phyloP scores from a whole-genome alignment of 2,797 vertebrate species.

The Ataeniobius toweri region DNA sequence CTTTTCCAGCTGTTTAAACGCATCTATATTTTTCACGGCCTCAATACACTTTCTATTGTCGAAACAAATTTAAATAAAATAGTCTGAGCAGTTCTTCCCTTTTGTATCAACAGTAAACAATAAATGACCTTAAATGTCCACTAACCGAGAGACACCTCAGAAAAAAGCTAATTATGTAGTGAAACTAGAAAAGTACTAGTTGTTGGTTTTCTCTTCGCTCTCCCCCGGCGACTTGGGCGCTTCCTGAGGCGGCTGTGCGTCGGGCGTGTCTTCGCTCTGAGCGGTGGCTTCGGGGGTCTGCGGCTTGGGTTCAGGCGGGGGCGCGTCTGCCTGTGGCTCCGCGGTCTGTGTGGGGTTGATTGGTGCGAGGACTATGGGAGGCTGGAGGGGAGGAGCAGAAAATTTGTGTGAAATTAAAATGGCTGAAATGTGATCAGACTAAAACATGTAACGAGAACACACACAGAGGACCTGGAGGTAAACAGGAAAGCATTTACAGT shows the following conservation, averaged over 20 bases:
- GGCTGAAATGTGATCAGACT: background rate
- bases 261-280: slow-evolving; percentile 63
- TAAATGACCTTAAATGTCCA: slow-evolving; percentile 50
- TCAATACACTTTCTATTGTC: background rate
- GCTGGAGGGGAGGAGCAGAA: slow-evolving; percentile 66
- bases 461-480: slow-evolving; percentile 30
- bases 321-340: slow-evolving; percentile 62
- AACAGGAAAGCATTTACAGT: slow-evolving; percentile 42
- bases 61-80: slow-evolving; percentile 10
- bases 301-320: slow-evolving; percentile 60
- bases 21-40: background rate
- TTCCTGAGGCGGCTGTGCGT: slow-evolving; percentile 53
- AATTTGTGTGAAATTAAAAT: slow-evolving; percentile 33
- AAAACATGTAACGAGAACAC: slow-evolving; percentile 10
- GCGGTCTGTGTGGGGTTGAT: slow-evolving; percentile 79
- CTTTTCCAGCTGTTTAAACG: background rate
- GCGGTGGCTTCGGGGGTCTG: slow-evolving; percentile 48
- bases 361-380: slow-evolving; percentile 83
- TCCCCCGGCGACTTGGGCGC: slow-evolving; percentile 44
- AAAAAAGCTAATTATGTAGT: slow-evolving; percentile 41
- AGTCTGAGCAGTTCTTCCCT: slow-evolving; percentile 30
- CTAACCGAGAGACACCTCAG: slow-evolving; percentile 41
- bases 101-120: slow-evolving; percentile 52
- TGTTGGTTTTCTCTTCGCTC: slow-evolving; percentile 55
- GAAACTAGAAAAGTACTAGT: slow-evolving; percentile 36